These are phyloP conservation scores for Rhinatrema bivittatum DNA, from an alignment of 2,797 vertebrate genomes.

Conservation along the genomic window DNA sequence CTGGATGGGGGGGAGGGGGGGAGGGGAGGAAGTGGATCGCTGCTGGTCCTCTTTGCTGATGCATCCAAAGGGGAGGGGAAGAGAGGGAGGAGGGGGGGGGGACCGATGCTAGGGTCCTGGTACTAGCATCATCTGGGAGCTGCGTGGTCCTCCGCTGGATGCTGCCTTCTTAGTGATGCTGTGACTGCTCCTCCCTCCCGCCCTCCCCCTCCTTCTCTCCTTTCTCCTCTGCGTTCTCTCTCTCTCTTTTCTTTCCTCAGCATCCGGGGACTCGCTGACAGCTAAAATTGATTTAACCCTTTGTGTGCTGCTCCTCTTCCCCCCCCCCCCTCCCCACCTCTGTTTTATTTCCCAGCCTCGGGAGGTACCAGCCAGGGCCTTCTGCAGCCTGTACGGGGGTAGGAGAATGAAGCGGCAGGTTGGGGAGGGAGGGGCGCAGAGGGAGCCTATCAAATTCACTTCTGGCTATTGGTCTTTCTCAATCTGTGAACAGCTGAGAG, in stretches of 20 bases:
- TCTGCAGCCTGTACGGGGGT: constrained; percentile 28
- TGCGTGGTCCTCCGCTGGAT: constrained; percentile 16
- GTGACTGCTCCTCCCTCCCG: constrained; percentile 16
- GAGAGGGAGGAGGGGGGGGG: constrained; percentile 12
- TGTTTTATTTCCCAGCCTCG: too few species aligned
- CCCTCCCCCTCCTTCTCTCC: constrained; percentile 53
- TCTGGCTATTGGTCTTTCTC: constrained; percentile 18
- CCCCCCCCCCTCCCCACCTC: constrained; percentile 9
- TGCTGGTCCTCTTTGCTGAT: constrained; percentile 23
- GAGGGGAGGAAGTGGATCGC: constrained; percentile 33
- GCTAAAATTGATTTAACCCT: constrained; percentile 39
- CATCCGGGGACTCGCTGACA: constrained; percentile 49
- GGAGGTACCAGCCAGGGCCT: too few species aligned
- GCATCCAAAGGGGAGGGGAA: constrained; percentile 17
- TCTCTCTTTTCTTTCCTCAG: constrained; percentile 26
- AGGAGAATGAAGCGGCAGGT: constrained; percentile 10
- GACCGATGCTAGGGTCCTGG: constrained; percentile 31
- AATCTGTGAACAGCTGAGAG: constrained; percentile 13
- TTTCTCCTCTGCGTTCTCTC: constrained; percentile 48
- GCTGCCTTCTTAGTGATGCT: constrained; percentile 39
- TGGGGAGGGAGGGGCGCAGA: constrained; percentile 13
- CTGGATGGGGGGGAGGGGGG: constrained; percentile 38
- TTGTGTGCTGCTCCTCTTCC: constrained; percentile 4
- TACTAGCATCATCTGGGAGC: constrained; percentile 32
- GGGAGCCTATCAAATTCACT: constrained; percentile 15